A percentile compares a stretch with the other conserved stretches of the same genome.
Conservation (phyloP, 2,888 invertebrate genomes). For the Cotesia congregata region DNA sequence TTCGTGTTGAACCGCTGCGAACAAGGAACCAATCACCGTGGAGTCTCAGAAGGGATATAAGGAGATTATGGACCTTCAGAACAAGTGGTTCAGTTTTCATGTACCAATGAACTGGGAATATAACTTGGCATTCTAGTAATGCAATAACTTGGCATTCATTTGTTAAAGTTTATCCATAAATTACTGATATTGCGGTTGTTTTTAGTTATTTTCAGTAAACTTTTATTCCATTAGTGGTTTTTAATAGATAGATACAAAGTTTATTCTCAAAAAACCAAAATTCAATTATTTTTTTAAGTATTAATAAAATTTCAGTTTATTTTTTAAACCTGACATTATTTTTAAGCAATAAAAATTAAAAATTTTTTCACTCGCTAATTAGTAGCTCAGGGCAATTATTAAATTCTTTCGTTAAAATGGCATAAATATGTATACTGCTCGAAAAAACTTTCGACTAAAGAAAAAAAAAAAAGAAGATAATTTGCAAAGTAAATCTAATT, state of each 20-base stretch:
- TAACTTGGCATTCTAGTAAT: too few relatives aligned
- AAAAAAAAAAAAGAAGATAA: not conserved
- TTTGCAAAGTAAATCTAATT: slow-evolving; percentile 8
- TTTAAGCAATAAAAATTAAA: too few relatives aligned
- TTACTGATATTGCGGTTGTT: too few relatives aligned
- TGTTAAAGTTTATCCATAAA: too few relatives aligned
- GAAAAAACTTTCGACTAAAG: not conserved
- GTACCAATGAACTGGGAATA: not conserved
- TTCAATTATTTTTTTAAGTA: too few relatives aligned
- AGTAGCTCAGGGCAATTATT: not conserved
- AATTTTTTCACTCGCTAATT: not conserved
- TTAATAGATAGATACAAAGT: too few relatives aligned
- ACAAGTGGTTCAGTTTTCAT: not conserved
- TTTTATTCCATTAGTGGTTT: too few relatives aligned
- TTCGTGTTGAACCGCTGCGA: not conserved
- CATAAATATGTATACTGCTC: not conserved
- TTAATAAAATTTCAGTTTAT: too few relatives aligned
- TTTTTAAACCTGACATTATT: too few relatives aligned
- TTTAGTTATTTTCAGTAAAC: too few relatives aligned
- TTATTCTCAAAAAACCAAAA: too few relatives aligned
- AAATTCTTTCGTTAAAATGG: not conserved
- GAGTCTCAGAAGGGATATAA: not conserved
- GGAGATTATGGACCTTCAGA: not conserved
- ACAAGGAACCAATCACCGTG: not conserved
- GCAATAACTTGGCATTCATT: too few relatives aligned